Conservation (phyloP, 2,797 vertebrate genomes). For the Enteromius treurensis region DNA sequence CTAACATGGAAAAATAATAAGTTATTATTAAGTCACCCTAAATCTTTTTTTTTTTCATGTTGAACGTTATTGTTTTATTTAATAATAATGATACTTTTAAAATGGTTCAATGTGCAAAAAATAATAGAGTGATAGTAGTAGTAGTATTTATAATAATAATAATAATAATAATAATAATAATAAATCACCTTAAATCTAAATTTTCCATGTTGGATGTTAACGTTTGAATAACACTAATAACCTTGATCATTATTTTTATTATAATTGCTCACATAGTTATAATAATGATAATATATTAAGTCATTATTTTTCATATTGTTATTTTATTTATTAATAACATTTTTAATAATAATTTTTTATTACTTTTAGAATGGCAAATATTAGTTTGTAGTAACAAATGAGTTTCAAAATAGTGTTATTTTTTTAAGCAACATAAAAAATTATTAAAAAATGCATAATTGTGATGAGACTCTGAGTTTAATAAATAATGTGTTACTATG, state of each 20-base stretch:
- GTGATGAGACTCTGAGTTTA: not conserved
- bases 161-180: not conserved
- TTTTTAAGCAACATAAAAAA: slow-evolving; percentile 3
- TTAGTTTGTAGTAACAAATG: not conserved
- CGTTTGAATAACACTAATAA: not conserved
- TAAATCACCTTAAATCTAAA: not conserved
- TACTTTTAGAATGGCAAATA: not conserved
- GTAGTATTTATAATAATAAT: too few species aligned
- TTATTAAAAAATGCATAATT: not conserved
- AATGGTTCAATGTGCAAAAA: not conserved
- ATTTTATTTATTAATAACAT: not conserved
- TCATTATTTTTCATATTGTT: not conserved
- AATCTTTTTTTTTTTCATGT: not conserved
- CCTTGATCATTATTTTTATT: not conserved
- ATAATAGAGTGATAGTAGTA: not conserved
- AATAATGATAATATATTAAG: not conserved
- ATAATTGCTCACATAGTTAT: not conserved
- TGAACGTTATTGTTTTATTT: not conserved
- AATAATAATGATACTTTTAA: not conserved
- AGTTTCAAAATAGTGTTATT: not conserved
- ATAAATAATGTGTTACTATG: not conserved
- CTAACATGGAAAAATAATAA: too few species aligned
- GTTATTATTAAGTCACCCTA: too few species aligned
- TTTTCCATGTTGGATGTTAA: not conserved
- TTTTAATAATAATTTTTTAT: not conserved